Conservation (phyloP, 2,797 vertebrate genomes). For the Rhodeus uyekii region DNA sequence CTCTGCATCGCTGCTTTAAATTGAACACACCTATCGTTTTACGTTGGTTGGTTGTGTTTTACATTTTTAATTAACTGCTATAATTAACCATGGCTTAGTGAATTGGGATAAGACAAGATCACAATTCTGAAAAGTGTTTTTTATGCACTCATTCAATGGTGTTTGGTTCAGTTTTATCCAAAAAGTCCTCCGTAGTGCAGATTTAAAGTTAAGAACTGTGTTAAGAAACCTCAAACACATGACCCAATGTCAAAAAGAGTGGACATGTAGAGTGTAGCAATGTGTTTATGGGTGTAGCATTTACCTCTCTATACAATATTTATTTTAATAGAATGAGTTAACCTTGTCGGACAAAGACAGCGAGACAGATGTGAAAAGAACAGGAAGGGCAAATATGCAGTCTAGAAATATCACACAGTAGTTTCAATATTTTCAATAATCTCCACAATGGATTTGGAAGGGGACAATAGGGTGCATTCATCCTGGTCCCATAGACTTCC, state of each 20-base stretch:
- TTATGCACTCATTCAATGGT: not conserved
- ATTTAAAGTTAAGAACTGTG: not conserved
- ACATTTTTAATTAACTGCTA: no score
- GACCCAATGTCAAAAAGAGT: not conserved
- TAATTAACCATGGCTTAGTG: not conserved
- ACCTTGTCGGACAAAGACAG: not conserved
- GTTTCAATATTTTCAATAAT: slow-evolving; percentile 99
- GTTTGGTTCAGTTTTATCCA: not conserved
- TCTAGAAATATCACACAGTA: slow-evolving; percentile 83
- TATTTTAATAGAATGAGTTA: not conserved
- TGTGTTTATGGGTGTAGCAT: not conserved
- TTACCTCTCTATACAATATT: slow-evolving; percentile 16
- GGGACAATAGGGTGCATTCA: slow-evolving; percentile 89
- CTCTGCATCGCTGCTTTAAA: not conserved
- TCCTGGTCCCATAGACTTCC: slow-evolving; percentile 94
- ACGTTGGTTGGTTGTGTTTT: no score
- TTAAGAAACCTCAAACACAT: not conserved
- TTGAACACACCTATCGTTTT: not conserved
- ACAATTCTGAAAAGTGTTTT: not conserved
- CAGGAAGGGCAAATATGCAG: slow-evolving; percentile 1
- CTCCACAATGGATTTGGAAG: slow-evolving; percentile 92
- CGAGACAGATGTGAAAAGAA: not conserved
- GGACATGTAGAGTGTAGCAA: slow-evolving; percentile 2
- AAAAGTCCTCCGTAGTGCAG: not conserved
- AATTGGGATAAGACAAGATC: not conserved